phyloP scores from a whole-genome alignment of 2,888 invertebrate genomes.

The Pelosia muscerda region DNA sequence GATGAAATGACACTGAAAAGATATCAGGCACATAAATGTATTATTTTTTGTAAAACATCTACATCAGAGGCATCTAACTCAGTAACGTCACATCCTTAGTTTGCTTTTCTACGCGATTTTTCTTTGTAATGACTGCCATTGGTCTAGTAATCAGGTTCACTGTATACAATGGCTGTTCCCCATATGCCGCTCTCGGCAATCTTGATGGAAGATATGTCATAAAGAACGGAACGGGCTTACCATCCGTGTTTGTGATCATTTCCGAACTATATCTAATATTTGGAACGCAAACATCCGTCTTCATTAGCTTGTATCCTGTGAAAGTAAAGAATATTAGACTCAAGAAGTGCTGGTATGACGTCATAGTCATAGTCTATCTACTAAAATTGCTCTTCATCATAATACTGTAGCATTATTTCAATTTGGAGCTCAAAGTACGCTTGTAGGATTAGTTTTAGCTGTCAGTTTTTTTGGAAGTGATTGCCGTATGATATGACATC shows the following conservation, averaged over 20 bases:
- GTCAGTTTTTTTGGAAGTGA: too few species aligned
- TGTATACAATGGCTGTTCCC: background rate
- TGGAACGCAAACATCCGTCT: background rate
- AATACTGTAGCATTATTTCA: too few species aligned
- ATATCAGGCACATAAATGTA: background rate
- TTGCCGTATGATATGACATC: too few species aligned
- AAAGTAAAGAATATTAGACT: background rate
- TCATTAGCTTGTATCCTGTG: slow-evolving; percentile 12
- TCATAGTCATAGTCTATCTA: too few species aligned
- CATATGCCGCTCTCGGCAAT: background rate
- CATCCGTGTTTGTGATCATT: background rate
- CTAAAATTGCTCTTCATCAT: too few species aligned
- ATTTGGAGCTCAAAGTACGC: too few species aligned
- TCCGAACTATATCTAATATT: slow-evolving; percentile 11
- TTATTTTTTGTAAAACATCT: background rate
- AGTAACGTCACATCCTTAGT: background rate
- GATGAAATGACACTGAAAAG: too few species aligned
- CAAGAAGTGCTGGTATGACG: background rate
- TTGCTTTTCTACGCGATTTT: background rate
- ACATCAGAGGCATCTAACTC: background rate
- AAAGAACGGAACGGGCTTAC: background rate
- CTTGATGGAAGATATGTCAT: slow-evolving; percentile 12
- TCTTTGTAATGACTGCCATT: background rate
- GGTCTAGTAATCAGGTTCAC: background rate
- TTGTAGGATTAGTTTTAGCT: too few species aligned